Percentiles rank a stretch among this genome's conserved stretches.
These are phyloP conservation scores for Cavia porcellus DNA, from an alignment of 2,113 vertebrate genomes.

Conservation along the genomic window DNA sequence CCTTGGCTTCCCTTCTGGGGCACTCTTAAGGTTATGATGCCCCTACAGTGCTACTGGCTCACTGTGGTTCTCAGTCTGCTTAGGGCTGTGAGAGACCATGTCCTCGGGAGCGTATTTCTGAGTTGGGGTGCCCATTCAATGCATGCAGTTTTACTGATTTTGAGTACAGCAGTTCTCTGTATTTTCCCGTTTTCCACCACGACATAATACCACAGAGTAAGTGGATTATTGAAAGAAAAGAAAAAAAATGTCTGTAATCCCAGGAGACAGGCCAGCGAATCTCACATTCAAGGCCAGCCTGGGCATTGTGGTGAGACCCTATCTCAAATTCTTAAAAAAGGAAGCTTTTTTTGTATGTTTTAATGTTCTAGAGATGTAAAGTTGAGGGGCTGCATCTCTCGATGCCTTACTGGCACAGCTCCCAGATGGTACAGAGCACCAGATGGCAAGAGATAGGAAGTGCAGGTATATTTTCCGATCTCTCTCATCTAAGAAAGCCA, in stretches of 20 bases:
- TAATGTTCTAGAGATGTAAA: not conserved
- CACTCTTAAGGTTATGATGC: not conserved
- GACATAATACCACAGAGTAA: not conserved
- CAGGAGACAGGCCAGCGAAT: not conserved
- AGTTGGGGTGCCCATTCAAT: too few relatives aligned
- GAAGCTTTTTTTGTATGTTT: not conserved
- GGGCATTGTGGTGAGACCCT: not conserved
- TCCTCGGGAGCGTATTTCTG: not conserved
- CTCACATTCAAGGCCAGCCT: not conserved
- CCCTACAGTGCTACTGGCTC: not conserved
- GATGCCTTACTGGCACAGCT: not conserved
- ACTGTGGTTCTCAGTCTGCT: not conserved
- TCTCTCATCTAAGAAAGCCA: not conserved
- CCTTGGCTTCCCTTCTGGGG: not conserved
- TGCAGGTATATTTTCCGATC: not conserved
- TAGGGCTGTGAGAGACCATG: not conserved
- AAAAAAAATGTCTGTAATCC: not conserved
- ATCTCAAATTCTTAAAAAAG: not conserved
- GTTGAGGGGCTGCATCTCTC: not conserved
- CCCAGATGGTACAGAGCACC: not conserved
- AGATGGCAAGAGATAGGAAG: not conserved
- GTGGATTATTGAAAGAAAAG: not conserved
- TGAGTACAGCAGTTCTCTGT: not conserved
- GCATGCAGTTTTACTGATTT: not conserved
- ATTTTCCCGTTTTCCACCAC: not conserved